Evolutionary conservation across 2,888 invertebrate genomes (phyloP).

Genomic region (Athrips mouffetella): DNA sequence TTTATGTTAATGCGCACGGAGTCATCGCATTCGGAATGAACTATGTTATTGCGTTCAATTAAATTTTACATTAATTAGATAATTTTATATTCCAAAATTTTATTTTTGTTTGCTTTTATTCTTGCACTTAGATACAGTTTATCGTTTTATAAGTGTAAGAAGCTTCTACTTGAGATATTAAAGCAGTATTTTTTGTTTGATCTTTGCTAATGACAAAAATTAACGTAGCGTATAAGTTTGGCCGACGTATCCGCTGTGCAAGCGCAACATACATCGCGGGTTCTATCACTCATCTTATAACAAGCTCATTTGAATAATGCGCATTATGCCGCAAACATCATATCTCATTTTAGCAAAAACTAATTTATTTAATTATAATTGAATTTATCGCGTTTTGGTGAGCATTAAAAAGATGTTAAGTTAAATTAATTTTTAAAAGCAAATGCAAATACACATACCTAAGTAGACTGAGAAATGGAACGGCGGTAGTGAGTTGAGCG

Average conservation of each 20-base stretch:
- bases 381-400: slow-evolving; percentile 9
- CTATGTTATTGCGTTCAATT: slow-evolving; percentile 6
- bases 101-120: slow-evolving; percentile 3
- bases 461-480: too few species aligned
- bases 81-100: background rate
- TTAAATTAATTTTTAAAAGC: background rate
- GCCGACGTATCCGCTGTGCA: background rate
- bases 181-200: slow-evolving; percentile 6
- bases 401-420: background rate
- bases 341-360: slow-evolving; percentile 9
- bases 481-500: too few species aligned
- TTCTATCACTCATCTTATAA: background rate
- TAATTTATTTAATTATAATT: slow-evolving; percentile 16
- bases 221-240: slow-evolving; percentile 18
- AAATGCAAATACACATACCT: slow-evolving; percentile 5
- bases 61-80: slow-evolving; percentile 14
- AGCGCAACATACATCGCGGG: background rate
- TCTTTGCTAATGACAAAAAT: slow-evolving; percentile 18
- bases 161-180: slow-evolving; percentile 2
- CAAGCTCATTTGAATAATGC: slow-evolving; percentile 13
- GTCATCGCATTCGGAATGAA: slow-evolving; percentile 7
- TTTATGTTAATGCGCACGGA: slow-evolving; percentile 19
- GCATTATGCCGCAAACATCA: background rate
- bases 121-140: slow-evolving; percentile 9
- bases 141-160: slow-evolving; percentile 12